These are phyloP conservation scores for Trichechus manatus DNA, from an alignment of 2,113 vertebrate species.

Conservation along the genomic window DNA sequence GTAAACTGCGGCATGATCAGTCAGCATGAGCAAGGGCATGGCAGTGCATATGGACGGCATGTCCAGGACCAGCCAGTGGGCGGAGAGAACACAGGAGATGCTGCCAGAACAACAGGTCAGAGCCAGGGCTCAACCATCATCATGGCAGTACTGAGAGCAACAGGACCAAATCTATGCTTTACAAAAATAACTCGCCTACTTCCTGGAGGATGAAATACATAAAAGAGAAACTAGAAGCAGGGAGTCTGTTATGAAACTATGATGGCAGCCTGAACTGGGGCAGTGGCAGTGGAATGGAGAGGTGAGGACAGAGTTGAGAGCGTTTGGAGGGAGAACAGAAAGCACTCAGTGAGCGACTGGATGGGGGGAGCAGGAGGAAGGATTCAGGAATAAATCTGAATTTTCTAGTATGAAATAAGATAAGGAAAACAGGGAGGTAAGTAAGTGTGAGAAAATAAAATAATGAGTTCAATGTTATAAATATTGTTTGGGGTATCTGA, in stretches of 20 bases:
- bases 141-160: background rate
- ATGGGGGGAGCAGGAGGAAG: background rate
- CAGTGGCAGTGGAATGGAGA: background rate
- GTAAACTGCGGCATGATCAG: background rate
- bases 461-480: conserved; percentile 63
- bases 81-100: background rate
- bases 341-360: background rate
- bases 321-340: background rate
- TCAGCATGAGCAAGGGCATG: background rate
- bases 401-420: conserved; percentile 16
- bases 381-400: background rate
- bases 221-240: conserved; percentile 40
- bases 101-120: background rate
- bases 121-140: no score
- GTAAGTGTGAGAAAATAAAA: conserved; percentile 49
- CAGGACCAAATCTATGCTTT: background rate
- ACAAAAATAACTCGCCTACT: conserved; percentile 60
- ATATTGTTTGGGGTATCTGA: conserved; percentile 34
- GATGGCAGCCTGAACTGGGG: background rate
- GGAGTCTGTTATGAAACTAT: conserved; percentile 39
- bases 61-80: background rate
- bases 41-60: background rate
- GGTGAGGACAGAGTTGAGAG: background rate
- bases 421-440: conserved; percentile 61
- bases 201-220: conserved; percentile 38